Evolutionary conservation across 1,140 invertebrate genomes (phyloP).

Genomic region (Lanistes nyassanus): DNA sequence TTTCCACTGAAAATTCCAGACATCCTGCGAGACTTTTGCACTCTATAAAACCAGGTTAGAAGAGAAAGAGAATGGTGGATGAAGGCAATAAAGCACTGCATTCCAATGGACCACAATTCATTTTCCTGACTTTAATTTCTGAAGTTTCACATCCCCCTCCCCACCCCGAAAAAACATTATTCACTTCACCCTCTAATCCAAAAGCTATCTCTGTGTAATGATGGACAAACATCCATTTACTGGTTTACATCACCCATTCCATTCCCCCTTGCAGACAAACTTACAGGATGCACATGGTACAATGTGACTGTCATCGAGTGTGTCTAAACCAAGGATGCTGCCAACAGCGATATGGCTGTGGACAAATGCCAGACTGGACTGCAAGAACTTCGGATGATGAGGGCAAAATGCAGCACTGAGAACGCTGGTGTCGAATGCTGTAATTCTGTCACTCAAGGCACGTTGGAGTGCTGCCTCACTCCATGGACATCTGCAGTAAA

Average conservation of each 20-base stretch:
- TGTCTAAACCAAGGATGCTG: neutral
- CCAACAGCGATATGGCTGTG: slow-evolving; percentile 39
- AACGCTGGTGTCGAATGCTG: slow-evolving; percentile 4
- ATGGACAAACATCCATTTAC: neutral
- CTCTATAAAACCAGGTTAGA: too few species aligned
- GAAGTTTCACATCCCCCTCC: too few species aligned
- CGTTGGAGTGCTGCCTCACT: slow-evolving; percentile 74
- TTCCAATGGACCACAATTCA: too few species aligned
- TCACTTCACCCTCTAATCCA: neutral
- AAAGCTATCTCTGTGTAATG: neutral
- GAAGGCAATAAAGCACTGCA: too few species aligned
- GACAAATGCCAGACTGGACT: slow-evolving; percentile 60
- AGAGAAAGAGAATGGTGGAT: too few species aligned
- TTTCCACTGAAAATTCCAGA: too few species aligned
- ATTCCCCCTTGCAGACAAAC: neutral
- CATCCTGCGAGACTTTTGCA: too few species aligned
- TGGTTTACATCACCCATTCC: neutral
- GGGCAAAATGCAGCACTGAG: slow-evolving; percentile 41
- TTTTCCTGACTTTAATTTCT: too few species aligned
- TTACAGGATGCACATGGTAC: slow-evolving; percentile 16
- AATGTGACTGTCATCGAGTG: neutral
- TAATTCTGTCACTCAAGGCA: slow-evolving; percentile 67
- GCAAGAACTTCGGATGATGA: slow-evolving; percentile 54
- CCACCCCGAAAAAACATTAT: neutral
- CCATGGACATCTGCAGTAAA: slow-evolving; percentile 71